Evolutionary conservation across 1,140 invertebrate species (phyloP).

Genomic region (Planococcus citri): DNA sequence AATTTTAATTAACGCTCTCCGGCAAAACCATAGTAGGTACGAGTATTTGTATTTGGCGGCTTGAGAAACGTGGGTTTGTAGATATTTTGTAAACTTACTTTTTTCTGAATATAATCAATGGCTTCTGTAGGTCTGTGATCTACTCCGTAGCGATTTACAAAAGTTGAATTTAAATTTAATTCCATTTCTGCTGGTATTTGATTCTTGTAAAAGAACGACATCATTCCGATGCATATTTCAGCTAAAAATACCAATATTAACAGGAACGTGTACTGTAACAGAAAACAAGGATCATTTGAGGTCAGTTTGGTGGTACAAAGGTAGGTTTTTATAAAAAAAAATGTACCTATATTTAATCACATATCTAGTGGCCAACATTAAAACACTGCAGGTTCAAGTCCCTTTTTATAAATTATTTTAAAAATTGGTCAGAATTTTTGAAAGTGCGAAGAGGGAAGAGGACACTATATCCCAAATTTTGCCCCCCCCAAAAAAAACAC

Average conservation of each 20-base stretch:
- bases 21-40: not conserved
- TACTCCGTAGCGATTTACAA: not conserved
- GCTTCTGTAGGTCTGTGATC: not conserved
- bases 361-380: too few relatives aligned
- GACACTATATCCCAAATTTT: too few relatives aligned
- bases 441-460: too few relatives aligned
- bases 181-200: not conserved
- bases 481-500: too few relatives aligned
- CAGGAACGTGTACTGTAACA: not conserved
- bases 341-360: too few relatives aligned
- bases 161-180: not conserved
- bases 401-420: too few relatives aligned
- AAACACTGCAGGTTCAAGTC: too few relatives aligned
- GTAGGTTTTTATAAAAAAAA: too few relatives aligned
- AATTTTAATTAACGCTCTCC: not conserved
- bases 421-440: too few relatives aligned
- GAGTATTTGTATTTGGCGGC: not conserved
- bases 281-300: not conserved
- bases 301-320: not conserved
- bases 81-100: conserved; percentile 2
- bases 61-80: too few relatives aligned
- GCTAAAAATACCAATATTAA: not conserved
- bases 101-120: conserved; percentile 10
- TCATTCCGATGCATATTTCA: not conserved
- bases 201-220: not conserved